Evolutionary conservation across 1,140 invertebrate species (phyloP).

Genomic region (Macrotrachela quadricornifera): DNA sequence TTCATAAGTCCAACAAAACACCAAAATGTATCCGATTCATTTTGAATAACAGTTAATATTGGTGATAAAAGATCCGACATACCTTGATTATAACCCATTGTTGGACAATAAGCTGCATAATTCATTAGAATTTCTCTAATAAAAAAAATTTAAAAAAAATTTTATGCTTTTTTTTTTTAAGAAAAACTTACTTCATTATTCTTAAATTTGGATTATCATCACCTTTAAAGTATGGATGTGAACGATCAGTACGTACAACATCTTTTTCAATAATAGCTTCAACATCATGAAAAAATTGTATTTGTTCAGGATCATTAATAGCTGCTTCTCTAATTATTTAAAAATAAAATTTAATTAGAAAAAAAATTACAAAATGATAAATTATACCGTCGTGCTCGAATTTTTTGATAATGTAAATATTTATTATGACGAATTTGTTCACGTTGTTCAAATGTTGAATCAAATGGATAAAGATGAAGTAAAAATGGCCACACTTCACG

Average conservation of each 20-base stretch:
- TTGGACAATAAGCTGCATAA: not conserved
- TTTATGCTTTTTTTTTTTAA: slow-evolving; percentile 99
- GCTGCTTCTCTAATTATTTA: not conserved
- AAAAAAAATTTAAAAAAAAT: slow-evolving; percentile 39
- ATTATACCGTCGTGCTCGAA: slow-evolving; percentile 29
- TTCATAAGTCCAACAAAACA: slow-evolving; percentile 98
- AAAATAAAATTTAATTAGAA: not conserved
- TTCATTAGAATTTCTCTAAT: not conserved
- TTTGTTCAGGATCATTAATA: not conserved
- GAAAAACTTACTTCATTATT: slow-evolving; percentile 66
- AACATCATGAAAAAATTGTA: not conserved
- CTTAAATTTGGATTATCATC: slow-evolving; percentile 69
- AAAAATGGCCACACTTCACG: slow-evolving; percentile 80
- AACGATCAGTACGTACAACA: slow-evolving; percentile 80
- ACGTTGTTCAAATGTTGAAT: slow-evolving; percentile 64
- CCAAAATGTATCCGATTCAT: slow-evolving; percentile 91
- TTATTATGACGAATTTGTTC: slow-evolving; percentile 60
- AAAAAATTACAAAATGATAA: slow-evolving; percentile 4
- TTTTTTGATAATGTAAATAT: slow-evolving; percentile 39
- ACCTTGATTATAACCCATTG: slow-evolving; percentile 41
- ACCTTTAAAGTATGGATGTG: slow-evolving; percentile 54
- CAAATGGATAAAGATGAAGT: slow-evolving; percentile 68
- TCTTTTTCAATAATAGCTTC: slow-evolving; percentile 58
- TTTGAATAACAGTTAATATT: slow-evolving; percentile 59
- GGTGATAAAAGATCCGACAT: slow-evolving; percentile 93